Evolutionary conservation across 2,888 invertebrate genomes (phyloP).

Genomic region (Lepidonotus clava): DNA sequence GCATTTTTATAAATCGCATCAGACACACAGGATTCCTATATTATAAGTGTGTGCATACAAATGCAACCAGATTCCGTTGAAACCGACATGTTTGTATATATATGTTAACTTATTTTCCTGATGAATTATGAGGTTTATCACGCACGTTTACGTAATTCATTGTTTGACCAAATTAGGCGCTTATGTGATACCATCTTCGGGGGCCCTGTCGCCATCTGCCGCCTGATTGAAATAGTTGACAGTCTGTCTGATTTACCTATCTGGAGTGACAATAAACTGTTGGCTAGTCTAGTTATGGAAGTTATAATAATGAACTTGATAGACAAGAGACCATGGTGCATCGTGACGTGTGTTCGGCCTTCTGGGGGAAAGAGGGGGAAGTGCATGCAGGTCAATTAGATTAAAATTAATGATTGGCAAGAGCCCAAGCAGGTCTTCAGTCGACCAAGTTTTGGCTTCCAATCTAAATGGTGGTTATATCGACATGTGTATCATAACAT

Average conservation of each 20-base stretch:
- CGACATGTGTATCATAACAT: too few species aligned
- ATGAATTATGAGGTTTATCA: neutral
- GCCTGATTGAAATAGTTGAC: neutral
- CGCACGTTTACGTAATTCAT: slow-evolving; percentile 14
- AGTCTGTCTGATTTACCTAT: slow-evolving; percentile 5
- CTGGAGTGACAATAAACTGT: slow-evolving; percentile 1
- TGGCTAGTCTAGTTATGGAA: too few species aligned
- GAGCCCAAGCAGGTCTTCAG: neutral
- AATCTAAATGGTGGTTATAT: too few species aligned
- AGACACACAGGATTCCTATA: too few species aligned
- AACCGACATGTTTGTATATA: neutral
- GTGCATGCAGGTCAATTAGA: slow-evolving; percentile 9
- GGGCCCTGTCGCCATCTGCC: slow-evolving; percentile 31
- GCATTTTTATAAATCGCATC: too few species aligned
- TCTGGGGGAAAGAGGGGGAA: neutral
- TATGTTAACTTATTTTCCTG: too few species aligned
- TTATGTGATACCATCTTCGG: slow-evolving; percentile 20
- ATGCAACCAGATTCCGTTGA: too few species aligned
- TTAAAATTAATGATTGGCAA: slow-evolving; percentile 5
- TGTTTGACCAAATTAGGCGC: slow-evolving; percentile 26
- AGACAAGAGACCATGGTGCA: neutral
- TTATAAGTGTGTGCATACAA: too few species aligned
- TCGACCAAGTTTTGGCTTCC: too few species aligned
- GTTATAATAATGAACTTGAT: slow-evolving; percentile 21
- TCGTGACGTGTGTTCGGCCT: neutral